Conservation (phyloP, 2,113 vertebrate genomes). For the Hemiscyllium ocellatum region DNA sequence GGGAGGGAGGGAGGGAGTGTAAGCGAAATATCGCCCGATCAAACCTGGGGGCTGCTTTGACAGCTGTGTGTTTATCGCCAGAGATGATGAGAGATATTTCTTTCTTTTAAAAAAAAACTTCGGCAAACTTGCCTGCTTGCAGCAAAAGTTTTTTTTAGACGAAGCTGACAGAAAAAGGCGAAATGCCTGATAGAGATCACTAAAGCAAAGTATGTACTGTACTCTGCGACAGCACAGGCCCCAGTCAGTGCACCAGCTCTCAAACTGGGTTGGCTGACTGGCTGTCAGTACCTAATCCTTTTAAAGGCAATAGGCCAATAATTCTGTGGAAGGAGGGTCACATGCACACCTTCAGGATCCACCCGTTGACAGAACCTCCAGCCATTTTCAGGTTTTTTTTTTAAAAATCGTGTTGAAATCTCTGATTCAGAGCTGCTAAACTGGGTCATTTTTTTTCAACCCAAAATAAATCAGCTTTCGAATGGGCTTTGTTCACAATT, state of each 20-base stretch:
- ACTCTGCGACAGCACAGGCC: no score
- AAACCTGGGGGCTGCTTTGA: background rate
- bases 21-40: background rate
- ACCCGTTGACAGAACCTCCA: background rate
- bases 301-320: background rate
- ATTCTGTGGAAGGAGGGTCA: background rate
- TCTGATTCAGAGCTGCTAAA: background rate
- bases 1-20: background rate
- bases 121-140: background rate
- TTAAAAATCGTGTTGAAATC: background rate
- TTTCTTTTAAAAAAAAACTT: no score
- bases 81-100: no score
- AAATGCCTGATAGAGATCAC: no score
- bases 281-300: background rate
- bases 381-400: background rate
- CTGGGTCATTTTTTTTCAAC: background rate
- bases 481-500: background rate
- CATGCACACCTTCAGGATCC: background rate
- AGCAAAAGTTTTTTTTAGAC: background rate
- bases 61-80: background rate
- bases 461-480: no score
- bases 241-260: background rate
- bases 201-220: no score
- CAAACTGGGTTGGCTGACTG: background rate
- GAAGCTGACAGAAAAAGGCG: background rate